phyloP scores from a whole-genome alignment of 2,797 vertebrate species.

The Heterohyrax brucei region DNA sequence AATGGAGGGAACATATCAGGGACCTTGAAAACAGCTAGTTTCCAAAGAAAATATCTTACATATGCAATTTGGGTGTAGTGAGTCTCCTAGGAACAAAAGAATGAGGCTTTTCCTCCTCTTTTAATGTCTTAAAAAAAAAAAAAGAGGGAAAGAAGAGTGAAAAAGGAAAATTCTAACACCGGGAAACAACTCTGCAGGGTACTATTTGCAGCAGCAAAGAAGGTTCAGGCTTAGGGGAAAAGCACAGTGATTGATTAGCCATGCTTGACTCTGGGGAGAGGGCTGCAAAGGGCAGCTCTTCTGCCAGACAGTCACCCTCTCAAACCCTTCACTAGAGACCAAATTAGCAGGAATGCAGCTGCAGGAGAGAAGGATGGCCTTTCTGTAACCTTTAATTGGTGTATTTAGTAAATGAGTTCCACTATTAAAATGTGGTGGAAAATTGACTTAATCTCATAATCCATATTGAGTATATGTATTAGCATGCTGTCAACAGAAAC shows the following conservation, averaged over 20 bases:
- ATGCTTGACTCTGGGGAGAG: constrained; percentile 56
- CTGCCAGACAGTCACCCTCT: background rate
- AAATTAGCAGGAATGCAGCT: constrained; percentile 60
- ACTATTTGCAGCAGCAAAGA: background rate
- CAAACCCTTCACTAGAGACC: background rate
- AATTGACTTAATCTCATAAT: constrained; percentile 72
- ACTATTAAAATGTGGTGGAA: constrained; percentile 80
- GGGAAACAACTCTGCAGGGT: constrained; percentile 31
- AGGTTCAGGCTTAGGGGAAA: background rate
- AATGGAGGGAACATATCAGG: constrained; percentile 19
- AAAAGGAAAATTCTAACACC: background rate
- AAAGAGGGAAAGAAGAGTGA: background rate
- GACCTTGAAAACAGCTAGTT: constrained; percentile 31
- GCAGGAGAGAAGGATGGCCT: constrained; percentile 33
- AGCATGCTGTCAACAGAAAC: constrained; percentile 48
- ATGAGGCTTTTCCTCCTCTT: constrained; percentile 34
- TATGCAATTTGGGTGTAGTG: constrained; percentile 15
- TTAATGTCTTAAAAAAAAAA: background rate
- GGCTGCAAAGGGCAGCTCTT: background rate
- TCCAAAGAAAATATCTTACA: constrained; percentile 5
- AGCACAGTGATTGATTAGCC: constrained; percentile 34
- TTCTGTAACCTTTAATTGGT: constrained; percentile 65
- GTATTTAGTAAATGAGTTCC: constrained; percentile 78
- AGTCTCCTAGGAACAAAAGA: constrained; percentile 42
- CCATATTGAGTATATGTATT: background rate